Evolutionary conservation across 2,113 vertebrate species (phyloP), one percentile per base, ranked within the genome.

Genomic region (Uria lomvia): DNA sequence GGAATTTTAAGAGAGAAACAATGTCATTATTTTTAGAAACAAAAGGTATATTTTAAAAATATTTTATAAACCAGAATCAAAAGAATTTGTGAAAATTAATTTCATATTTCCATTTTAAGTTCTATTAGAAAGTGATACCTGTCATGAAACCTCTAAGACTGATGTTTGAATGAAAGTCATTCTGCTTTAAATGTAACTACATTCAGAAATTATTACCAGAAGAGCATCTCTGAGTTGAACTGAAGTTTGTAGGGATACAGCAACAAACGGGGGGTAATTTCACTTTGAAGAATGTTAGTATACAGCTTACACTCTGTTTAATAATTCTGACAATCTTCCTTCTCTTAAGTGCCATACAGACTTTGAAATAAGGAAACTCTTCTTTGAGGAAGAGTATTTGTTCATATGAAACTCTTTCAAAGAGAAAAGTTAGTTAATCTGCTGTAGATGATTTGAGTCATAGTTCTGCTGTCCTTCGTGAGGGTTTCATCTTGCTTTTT

Each of bases 141-240:
- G 71, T 79, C 53, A 34, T 50, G 38, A 66, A 60, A 50, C 80
- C 49, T 85, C 55, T 45, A 80, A 93, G 86, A 85, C 2, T 94
- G 72, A 82, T 82, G 78, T 84, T 66, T 92, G 72, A 96, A 81
- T 83, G 40, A 75, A 94, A 91, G 49, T 67, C 34, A 84, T 68
- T 50, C 40, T 96, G 83, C 36, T 95, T 84, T 93, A 88, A 77
- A 79, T 73, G 91, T 90, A 90, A 24, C 40, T 30, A 43, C 6
- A 29, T 73, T 50, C 40, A 91, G 62, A 93, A 97, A 76, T 76
- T 80, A 50, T 23, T 50, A 40, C 49, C 59, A 77, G 43, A 70
- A 93, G 17, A 88, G 21, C 19, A 38, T 45, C n/a, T 63, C 70
- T 13, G 26, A 67, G n/a, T 24, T 75, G 11, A 85, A 49, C 71